phyloP scores from a whole-genome alignment of 2,888 invertebrate genomes.

The Sussaba pulchella region DNA sequence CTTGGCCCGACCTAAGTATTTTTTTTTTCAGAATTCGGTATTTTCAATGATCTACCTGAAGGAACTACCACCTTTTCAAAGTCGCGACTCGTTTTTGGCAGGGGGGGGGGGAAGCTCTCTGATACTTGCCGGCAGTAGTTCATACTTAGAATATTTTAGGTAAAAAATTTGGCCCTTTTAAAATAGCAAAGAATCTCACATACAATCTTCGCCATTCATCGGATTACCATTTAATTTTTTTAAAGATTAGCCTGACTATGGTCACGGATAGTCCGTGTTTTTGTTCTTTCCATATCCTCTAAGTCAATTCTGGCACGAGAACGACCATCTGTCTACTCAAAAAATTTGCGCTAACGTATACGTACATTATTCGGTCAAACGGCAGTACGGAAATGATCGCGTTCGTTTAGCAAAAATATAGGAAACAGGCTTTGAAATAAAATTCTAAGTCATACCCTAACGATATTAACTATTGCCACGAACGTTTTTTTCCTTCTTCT shows the following conservation, averaged over 20 bases:
- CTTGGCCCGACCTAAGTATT: no score
- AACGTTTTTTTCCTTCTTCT: neutral
- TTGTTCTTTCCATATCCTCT: neutral
- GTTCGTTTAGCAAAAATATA: conserved; percentile 42
- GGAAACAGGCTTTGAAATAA: conserved; percentile 4
- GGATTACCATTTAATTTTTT: neutral
- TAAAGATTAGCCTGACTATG: neutral
- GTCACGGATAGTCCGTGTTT: neutral
- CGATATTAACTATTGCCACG: neutral
- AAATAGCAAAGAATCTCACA: no score
- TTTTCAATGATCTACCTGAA: no score
- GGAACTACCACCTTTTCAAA: no score
- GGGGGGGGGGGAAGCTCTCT: no score
- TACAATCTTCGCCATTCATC: no score
- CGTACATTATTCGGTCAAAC: conserved; percentile 1
- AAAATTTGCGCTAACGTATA: conserved; percentile 30
- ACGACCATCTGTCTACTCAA: neutral
- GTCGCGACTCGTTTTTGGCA: no score
- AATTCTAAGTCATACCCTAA: conserved; percentile 1
- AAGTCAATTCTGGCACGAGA: conserved; percentile 16
- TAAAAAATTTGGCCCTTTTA: no score
- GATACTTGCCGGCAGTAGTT: neutral
- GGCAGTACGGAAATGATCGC: conserved; percentile 21
- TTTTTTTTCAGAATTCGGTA: no score
- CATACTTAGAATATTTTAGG: neutral